phyloP scores from a whole-genome alignment of 2,113 vertebrate species.

The Takifugu bimaculatus region DNA sequence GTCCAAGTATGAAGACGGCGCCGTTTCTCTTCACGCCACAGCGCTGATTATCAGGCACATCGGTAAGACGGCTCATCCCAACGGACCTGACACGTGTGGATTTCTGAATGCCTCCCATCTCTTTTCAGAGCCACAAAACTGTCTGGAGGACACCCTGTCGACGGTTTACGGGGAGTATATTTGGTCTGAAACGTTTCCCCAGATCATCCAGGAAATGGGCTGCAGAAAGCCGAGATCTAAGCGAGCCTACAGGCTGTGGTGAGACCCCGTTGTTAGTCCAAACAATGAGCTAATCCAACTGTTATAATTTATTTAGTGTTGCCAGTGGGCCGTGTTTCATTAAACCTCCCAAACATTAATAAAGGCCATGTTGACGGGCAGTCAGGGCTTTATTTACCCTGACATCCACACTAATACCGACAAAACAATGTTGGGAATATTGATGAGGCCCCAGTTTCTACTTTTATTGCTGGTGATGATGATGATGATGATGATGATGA shows the following conservation, averaged over 20 bases:
- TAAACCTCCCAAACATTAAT: too few relatives aligned
- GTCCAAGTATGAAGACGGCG: conserved; percentile 31
- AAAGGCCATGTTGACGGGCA: too few relatives aligned
- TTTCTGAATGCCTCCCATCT: neutral
- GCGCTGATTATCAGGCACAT: conserved; percentile 45
- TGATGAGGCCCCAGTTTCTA: too few relatives aligned
- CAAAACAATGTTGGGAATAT: too few relatives aligned
- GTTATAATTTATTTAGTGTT: too few relatives aligned
- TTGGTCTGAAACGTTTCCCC: conserved; percentile 60
- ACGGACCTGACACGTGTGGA: too few relatives aligned
- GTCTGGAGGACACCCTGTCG: conserved; percentile 48
- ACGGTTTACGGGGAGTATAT: conserved; percentile 63
- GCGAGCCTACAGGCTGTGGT: conserved; percentile 65
- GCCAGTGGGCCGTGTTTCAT: too few relatives aligned
- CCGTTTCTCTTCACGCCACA: conserved; percentile 32
- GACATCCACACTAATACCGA: too few relatives aligned
- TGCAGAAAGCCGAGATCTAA: conserved; percentile 38
- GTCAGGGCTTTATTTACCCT: too few relatives aligned
- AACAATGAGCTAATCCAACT: too few relatives aligned
- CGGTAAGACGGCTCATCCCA: conserved; percentile 24
- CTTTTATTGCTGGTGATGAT: too few relatives aligned
- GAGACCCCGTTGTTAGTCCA: conserved; percentile 16
- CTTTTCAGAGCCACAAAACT: conserved; percentile 58
- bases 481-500: too few relatives aligned
- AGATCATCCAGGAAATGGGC: conserved; percentile 37